phyloP scores from a whole-genome alignment of 2,113 vertebrate species.

The rat (Rattus norvegicus) region DNA sequence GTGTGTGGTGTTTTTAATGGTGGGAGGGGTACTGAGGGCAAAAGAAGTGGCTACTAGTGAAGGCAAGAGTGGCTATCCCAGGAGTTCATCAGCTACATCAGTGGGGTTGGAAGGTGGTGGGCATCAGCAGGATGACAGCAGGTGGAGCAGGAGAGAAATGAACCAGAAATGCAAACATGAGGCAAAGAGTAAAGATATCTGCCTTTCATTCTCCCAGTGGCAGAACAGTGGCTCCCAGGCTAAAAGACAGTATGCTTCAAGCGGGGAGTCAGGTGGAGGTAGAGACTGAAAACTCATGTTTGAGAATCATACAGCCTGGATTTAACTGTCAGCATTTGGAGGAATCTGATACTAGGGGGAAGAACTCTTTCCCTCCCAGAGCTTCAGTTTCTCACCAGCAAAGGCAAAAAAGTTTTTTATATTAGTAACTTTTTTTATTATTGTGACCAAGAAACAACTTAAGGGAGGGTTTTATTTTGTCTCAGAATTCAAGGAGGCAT shows the following conservation, averaged over 20 bases:
- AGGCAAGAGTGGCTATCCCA: neutral
- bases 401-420: neutral
- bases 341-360: neutral
- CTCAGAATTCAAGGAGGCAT: neutral
- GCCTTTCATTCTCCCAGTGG: too few species aligned
- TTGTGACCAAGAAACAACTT: neutral
- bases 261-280: neutral
- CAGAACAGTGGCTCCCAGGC: neutral
- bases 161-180: too few species aligned
- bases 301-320: neutral
- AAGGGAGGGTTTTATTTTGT: neutral
- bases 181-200: too few species aligned
- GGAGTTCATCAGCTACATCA: rapidly evolving
- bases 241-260: neutral
- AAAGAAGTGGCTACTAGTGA: neutral
- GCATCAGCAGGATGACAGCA: neutral
- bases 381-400: neutral
- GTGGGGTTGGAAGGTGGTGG: neutral
- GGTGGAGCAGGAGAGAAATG: neutral
- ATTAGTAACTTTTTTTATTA: neutral
- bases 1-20: neutral
- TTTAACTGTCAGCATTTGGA: neutral
- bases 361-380: neutral
- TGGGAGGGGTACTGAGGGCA: neutral
- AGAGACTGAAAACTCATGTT: neutral